Evolutionary conservation across 2,113 vertebrate species (phyloP).

Genomic region (Pteropus alecto): DNA sequence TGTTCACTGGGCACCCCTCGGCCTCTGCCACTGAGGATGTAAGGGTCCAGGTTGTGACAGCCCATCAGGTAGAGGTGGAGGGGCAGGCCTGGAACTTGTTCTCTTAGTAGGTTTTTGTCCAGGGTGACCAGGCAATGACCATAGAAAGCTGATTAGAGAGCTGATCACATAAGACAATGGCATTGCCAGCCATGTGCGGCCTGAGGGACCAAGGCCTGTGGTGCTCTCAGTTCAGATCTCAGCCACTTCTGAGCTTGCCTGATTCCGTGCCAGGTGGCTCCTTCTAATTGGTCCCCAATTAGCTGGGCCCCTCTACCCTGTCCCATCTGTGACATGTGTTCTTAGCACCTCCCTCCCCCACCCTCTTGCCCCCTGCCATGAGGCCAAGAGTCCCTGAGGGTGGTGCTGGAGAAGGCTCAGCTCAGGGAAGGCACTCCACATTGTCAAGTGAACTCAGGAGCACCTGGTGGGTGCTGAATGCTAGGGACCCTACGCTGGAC

Average conservation of each 20-base stretch:
- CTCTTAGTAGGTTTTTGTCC: background rate
- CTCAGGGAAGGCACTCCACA: background rate
- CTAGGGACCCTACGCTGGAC: background rate
- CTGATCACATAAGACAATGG: background rate
- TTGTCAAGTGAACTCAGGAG: background rate
- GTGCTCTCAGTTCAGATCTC: background rate
- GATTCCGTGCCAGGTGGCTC: background rate
- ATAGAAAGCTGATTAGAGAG: background rate
- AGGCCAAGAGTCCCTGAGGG: background rate
- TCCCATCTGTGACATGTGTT: background rate
- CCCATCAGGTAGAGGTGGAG: background rate
- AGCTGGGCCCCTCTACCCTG: background rate
- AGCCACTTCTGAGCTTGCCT: background rate
- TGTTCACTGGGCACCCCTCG: background rate
- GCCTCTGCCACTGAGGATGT: background rate
- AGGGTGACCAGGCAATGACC: background rate
- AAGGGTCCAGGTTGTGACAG: background rate
- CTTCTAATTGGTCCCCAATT: background rate
- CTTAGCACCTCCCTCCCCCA: background rate
- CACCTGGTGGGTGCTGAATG: background rate
- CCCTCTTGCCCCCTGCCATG: too few species aligned
- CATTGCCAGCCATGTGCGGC: rapidly evolving
- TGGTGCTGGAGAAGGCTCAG: background rate
- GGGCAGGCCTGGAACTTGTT: background rate
- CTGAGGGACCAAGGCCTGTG: background rate